Conservation (phyloP, 2,113 vertebrate genomes). For the Pseudorasbora parva region DNA sequence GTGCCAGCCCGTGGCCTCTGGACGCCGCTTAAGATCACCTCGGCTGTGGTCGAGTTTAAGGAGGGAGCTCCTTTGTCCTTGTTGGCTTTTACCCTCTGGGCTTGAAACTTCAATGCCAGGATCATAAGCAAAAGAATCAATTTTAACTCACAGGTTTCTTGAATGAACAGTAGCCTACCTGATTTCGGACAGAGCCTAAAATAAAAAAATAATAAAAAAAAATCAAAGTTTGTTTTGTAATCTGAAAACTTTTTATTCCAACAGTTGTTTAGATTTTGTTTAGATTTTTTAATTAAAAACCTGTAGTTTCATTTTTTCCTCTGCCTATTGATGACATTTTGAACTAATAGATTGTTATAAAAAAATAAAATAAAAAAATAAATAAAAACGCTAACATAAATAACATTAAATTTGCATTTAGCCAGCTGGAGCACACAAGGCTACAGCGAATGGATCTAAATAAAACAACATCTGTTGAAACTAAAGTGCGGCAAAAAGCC, state of each 20-base stretch:
- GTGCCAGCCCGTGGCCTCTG: slow-evolving; percentile 67
- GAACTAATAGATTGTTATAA: neutral
- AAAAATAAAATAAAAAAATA: neutral
- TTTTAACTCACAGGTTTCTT: neutral
- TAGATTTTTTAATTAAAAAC: too few relatives aligned
- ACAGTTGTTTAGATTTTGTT: neutral
- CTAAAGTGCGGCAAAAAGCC: too few relatives aligned
- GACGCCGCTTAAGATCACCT: slow-evolving; percentile 47
- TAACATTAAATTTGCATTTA: neutral
- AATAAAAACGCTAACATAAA: neutral
- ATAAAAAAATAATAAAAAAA: neutral
- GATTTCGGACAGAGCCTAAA: neutral
- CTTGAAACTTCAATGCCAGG: neutral
- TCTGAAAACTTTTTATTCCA: neutral
- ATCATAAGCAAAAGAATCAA: neutral
- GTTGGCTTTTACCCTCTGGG: slow-evolving; percentile 18
- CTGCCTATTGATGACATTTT: neutral
- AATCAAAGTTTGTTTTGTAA: neutral
- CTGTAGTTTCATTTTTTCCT: neutral
- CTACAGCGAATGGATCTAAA: too few relatives aligned
- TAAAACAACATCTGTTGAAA: too few relatives aligned
- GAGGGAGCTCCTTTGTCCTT: slow-evolving; percentile 27
- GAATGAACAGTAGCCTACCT: neutral
- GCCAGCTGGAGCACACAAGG: too few relatives aligned
- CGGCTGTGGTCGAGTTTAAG: slow-evolving; percentile 51